Base-by-base conservation (phyloP, 2,888 invertebrate species). In the Zonitis immaculata region DNA sequence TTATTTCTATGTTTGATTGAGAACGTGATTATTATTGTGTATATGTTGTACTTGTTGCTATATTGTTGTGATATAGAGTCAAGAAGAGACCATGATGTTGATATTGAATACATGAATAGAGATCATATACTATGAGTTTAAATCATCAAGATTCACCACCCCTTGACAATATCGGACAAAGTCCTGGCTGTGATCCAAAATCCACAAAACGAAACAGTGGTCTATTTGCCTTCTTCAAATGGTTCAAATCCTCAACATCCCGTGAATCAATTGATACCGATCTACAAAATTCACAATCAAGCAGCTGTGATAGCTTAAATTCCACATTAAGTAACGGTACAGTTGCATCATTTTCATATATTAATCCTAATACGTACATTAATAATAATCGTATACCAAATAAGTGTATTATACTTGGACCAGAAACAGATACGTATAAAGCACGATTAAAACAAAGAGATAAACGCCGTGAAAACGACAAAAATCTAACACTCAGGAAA, bases 241-340 rank as follows among this genome's bases (percentile, higher is more conserved):
- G 89, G 89, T 83, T 89, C 70, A 85, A 84, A 59, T 83, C 84
- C 46, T 70, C 77, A 51, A 59, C 68, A 45, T 73, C 74, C 32
- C 68, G 71, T 39, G 76, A 76, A 64, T 73, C 75, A 56, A 69
- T 74, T 49, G 63, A 67, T 55, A 63, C 65, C 44, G 66, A 67
- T 56, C 44, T 59, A 50, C 59, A 61, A 44, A 65, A 61, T 57
- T 68, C 68, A 53, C 64, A 70, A 43, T 77, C 77, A 44, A 79
- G 80, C 57, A 82, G 82, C 70, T 78, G 75, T 61, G 81, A 80
- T 57, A 87, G 87, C 70, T 77, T 86, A 58, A 82, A 83, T 63
- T 87, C 87, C 62, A 80, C 81, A 46, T 83, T 85, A 67, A 88
- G 88, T 63, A 87, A 84, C 52, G 84, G 87, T 46, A 87, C 88